Conservation (phyloP, 2,113 vertebrate species). For the Forbesichthys papilliferus region DNA sequence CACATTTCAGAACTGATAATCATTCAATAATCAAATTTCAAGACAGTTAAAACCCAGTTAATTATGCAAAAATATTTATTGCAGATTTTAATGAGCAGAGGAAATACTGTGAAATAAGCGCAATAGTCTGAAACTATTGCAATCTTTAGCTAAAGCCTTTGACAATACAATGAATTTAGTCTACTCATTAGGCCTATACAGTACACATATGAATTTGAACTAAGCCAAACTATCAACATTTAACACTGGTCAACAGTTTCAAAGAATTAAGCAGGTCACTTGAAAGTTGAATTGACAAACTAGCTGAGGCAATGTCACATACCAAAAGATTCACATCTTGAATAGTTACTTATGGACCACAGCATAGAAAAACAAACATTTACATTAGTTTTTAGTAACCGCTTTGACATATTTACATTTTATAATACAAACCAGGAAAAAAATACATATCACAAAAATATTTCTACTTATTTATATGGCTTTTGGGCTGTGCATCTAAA, state of each 20-base stretch:
- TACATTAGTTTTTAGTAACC: constrained; percentile 45
- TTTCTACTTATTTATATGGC: constrained; percentile 65
- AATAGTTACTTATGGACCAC: constrained; percentile 30
- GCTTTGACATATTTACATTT: constrained; percentile 57
- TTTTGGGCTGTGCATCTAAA: constrained; percentile 61
- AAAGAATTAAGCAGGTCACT: constrained; percentile 30
- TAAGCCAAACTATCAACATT: constrained; percentile 28
- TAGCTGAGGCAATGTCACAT: constrained; percentile 22
- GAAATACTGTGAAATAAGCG: constrained; percentile 61
- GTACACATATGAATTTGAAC: constrained; percentile 39
- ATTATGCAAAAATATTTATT: constrained; percentile 98
- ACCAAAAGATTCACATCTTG: constrained; percentile 52
- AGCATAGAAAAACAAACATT: constrained; percentile 15
- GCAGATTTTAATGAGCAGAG: constrained; percentile 82
- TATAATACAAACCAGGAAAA: constrained; percentile 55
- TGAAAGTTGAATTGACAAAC: constrained; percentile 16
- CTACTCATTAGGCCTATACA: constrained; percentile 7
- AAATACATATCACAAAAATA: constrained; percentile 60
- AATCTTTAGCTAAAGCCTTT: constrained; percentile 55
- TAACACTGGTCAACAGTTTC: constrained; percentile 51
- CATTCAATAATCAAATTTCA: background rate
- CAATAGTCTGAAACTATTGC: constrained; percentile 41
- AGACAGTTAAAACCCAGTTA: constrained; percentile 1
- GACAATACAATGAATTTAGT: constrained; percentile 47
- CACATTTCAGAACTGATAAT: background rate